Base-by-base conservation (phyloP, 2,797 vertebrate species). In the Ctenosaura bakeri region DNA sequence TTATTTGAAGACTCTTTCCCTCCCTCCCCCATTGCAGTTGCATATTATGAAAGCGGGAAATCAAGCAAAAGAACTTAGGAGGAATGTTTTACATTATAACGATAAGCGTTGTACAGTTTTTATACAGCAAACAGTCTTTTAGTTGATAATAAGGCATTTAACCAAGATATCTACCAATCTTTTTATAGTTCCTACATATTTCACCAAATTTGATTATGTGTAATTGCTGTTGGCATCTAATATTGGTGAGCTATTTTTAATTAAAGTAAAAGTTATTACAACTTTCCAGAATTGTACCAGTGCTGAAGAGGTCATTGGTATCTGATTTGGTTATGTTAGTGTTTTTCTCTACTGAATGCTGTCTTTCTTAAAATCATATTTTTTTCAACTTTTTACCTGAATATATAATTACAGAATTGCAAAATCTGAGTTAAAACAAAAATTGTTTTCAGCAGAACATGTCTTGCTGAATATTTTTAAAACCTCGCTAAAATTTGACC, bases 1-100 rank as follows among this genome's bases (percentile, higher is more conserved):
- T 90, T 90, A 90, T 88, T 98, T 99, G 98, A 99, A 99, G 98
- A 98, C 98, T 99, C 98, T 98, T 99, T 99, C 99, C 98, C 46
- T 54, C 35, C 54, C 88, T n/a, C 71, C 52, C 56, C 66, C 54
- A 98, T 98, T 98, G 98, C 98, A 98, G 97, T 90, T 98, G 97
- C 98, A 98, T 98, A 99, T 99, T 98, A 98, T 98, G 98, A 98
- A 99, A 98, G 98, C 98, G 97, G 97, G 98, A 98, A 98, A 99
- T 97, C 98, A 98, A 97, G 98, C 96, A 95, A 69, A 97, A 97
- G 98, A 97, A 98, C 96, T 98, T 98, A 97, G 98, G 97, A 97
- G 97, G 98, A 98, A 98, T 98, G 98, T 98, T 98, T 98, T 98
- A 96, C 97, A 95, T 98, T 98, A 98, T 97, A 96, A 98, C 98